These are phyloP conservation scores for Antechinus stuartii DNA, from an alignment of 2,113 vertebrate genomes.

Conservation along the genomic window DNA sequence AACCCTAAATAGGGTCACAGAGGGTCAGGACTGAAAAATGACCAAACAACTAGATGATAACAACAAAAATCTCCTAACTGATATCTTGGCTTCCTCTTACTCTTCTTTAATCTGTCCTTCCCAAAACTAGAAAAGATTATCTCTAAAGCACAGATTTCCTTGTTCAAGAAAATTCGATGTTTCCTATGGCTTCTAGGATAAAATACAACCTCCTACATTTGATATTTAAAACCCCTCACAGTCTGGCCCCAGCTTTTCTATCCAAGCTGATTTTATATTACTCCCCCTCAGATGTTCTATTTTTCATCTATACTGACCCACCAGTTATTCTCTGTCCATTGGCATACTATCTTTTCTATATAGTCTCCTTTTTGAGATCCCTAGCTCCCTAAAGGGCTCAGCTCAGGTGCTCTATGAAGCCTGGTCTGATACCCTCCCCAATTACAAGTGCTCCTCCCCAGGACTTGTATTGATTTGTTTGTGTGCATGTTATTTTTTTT, in stretches of 20 bases:
- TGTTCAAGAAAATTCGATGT: conserved; percentile 43
- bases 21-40: too few species aligned
- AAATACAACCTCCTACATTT: background rate
- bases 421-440: background rate
- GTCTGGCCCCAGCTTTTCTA: background rate
- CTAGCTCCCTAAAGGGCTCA: background rate
- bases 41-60: background rate
- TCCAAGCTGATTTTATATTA: background rate
- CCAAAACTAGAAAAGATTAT: conserved; percentile 39
- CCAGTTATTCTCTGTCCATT: background rate
- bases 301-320: background rate
- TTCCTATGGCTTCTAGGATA: background rate
- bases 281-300: background rate
- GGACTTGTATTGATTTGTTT: background rate
- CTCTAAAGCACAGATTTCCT: conserved; percentile 51
- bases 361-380: background rate
- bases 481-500: background rate
- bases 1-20: too few species aligned
- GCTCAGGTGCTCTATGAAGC: background rate
- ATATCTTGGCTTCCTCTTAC: background rate
- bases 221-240: background rate
- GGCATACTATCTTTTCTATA: background rate
- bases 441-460: background rate
- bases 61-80: background rate
- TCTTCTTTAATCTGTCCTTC: background rate